These are phyloP conservation scores for Xylocopa sonorina DNA, from an alignment of 1,140 invertebrate species.

Conservation along the genomic window DNA sequence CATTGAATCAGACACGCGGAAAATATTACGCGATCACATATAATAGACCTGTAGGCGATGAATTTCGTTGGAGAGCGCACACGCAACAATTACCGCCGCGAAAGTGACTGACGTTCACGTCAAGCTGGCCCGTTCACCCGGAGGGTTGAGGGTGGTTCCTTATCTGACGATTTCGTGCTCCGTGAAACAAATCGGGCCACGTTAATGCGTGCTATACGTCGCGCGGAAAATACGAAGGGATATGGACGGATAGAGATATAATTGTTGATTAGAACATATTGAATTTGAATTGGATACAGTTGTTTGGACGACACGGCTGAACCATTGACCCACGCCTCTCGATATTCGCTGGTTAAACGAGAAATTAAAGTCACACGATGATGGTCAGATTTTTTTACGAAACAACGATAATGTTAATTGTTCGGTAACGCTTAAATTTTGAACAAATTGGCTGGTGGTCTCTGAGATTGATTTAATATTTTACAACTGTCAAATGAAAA, in stretches of 20 bases:
- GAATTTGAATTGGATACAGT: conserved; percentile 5
- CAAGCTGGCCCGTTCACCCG: conserved; percentile 11
- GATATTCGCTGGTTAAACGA: background rate
- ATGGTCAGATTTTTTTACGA: no score
- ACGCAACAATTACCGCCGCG: conserved; percentile 62
- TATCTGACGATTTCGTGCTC: conserved; percentile 69
- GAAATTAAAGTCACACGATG: background rate
- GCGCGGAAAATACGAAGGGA: conserved; percentile 17
- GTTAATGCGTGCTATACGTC: conserved; percentile 10
- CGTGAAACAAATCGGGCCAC: conserved; percentile 47
- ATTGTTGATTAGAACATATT: conserved; percentile 7
- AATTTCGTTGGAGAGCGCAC: conserved; percentile 2
- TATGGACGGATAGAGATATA: conserved; percentile 21
- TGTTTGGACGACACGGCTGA: background rate
- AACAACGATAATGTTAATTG: no score
- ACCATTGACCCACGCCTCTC: background rate
- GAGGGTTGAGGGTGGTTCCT: conserved; percentile 44
- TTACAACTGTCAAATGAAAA: background rate
- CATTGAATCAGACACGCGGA: conserved; percentile 52
- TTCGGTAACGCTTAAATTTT: no score
- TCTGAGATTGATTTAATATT: background rate
- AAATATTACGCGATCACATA: conserved; percentile 65
- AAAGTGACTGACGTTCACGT: conserved; percentile 63
- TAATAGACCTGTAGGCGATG: conserved; percentile 46
- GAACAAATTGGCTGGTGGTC: background rate